Base-by-base conservation (phyloP, 2,113 vertebrate genomes). In the Limanda limanda region DNA sequence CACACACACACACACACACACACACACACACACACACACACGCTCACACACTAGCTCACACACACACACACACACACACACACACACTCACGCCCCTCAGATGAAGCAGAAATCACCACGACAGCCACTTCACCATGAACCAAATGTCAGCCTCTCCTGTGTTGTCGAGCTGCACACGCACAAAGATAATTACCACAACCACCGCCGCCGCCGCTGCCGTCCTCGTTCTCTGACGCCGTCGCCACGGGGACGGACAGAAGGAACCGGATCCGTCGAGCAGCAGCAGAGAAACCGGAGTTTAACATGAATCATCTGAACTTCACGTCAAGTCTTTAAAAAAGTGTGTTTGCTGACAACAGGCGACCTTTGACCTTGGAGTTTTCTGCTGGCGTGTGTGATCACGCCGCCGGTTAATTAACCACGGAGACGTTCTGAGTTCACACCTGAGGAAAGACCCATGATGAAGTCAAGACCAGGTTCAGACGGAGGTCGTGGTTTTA, bases 51-150 rank as follows among this genome's bases (percentile, higher is more conserved):
- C n/a, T n/a, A n/a, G n/a, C 25, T 2, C 25, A 25, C 25, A 27
- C 25, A 27, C 25, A 27, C 25, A 27, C 25, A 27, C 25, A 27
- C 25, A 5, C 78, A 48, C 47, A 15, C 70, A 56, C 71, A 18
- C 24, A n/a, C 55, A 15, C 68, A 15, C 80, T 56, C 45, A 25
- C 63, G 51, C 13, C 82, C 71, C 81, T 81, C 80, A 78, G 66
- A 60, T 62, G 45, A 57, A 66, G 59, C 66, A 68, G 71, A 90
- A 92, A 92, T 91, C 89, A 81, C 83, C 83, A 79, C 82, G 68
- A 83, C 89, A 24, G 64, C 75, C 89, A 85, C 91, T 91, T 78
- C 65, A 91, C 54, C 91, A 91, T 91, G 90, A 91, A 86, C 83
- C 78, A 87, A 89, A 88, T 82, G 87, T 92, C 89, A 90, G 82